Evolutionary conservation across 1,140 invertebrate species (phyloP), one percentile per base, ranked within the genome.

Genomic region (Diachasmimorpha longicaudata): DNA sequence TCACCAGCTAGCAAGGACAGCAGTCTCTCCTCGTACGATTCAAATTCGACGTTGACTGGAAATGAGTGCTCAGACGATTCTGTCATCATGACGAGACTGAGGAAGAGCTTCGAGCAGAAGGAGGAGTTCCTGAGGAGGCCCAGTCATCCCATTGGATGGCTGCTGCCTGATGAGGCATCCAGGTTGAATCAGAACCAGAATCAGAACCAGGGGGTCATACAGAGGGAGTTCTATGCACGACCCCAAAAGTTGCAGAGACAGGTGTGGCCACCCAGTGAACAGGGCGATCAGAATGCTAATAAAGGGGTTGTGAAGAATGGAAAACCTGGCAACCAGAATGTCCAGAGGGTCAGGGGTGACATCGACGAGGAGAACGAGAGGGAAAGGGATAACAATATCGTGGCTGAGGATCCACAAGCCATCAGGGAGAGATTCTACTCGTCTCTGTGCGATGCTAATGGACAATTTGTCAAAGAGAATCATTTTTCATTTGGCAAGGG

Each of bases 51-150:
- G n/a, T 84, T 93, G 1, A 92, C 91, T 36, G 91, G 92, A 36
- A 90, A 91, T 80, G 92, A 93, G 78, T 83, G 82, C 31, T 88
- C 91, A 19, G 93, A 93, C 79, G 93, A 94, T 82, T 92, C 92
- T 48, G 89, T 93, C 19, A 92, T 93, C 66, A 91, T 94, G 85
- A 92, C 91, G 23, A 91, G 94, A 84, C 92, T 96, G 79, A 90
- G 93, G 70, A 95, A 95, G 84, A 96, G 94, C 81, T 92, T 94
- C 79, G 95, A 96, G 80, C 94, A 96, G 81, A 97, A 96, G 82
- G 95, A 96, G 85, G 95, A 96, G 79, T 97, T 97, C 84, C 88
- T 97, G 37, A 91, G 92, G 79, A 90, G 94, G 72, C 94, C 94
- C 1, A 92, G 91, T 79, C 91, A 93, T 79, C 91, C 92, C 63